These are phyloP conservation scores for Tenthredo scrophulariae DNA, from an alignment of 2,888 invertebrate genomes.

Conservation along the genomic window DNA sequence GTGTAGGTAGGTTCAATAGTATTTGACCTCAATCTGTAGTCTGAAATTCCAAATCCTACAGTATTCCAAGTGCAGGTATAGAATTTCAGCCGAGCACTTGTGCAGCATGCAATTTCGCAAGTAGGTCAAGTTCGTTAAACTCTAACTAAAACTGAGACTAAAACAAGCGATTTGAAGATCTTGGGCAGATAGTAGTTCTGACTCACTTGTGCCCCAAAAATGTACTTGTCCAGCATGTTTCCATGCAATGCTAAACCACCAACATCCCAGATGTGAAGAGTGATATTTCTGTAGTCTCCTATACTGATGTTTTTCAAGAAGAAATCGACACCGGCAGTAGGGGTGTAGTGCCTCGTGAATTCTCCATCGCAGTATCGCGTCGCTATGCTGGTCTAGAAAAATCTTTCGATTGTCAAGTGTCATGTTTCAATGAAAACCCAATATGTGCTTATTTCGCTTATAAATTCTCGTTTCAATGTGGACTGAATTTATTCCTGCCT, in stretches of 20 bases:
- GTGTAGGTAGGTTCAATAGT: not conserved
- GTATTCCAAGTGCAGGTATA: not conserved
- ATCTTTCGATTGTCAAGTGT: constrained; percentile 33
- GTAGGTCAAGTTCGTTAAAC: constrained; percentile 46
- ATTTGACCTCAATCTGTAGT: constrained; percentile 2
- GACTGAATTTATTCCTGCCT: not conserved
- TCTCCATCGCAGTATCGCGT: constrained; percentile 85
- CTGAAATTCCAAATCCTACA: not conserved
- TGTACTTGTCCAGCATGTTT: constrained; percentile 88
- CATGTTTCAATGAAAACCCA: not conserved
- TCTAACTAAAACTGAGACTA: not conserved
- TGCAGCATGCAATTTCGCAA: constrained; percentile 42
- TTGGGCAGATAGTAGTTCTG: not conserved
- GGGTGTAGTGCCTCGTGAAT: constrained; percentile 82
- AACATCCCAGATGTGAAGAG: constrained; percentile 91
- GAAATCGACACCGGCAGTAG: constrained; percentile 87
- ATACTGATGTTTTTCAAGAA: constrained; percentile 84
- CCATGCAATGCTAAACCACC: constrained; percentile 89
- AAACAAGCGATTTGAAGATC: not conserved
- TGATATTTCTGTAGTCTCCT: constrained; percentile 81
- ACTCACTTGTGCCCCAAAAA: constrained; percentile 85
- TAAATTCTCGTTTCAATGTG: not conserved
- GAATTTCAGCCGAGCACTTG: not conserved
- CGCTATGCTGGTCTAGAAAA: constrained; percentile 82
- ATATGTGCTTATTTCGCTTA: not conserved